Evolutionary conservation across 2,888 invertebrate species (phyloP).

Genomic region (Willowsia nigromaculata): DNA sequence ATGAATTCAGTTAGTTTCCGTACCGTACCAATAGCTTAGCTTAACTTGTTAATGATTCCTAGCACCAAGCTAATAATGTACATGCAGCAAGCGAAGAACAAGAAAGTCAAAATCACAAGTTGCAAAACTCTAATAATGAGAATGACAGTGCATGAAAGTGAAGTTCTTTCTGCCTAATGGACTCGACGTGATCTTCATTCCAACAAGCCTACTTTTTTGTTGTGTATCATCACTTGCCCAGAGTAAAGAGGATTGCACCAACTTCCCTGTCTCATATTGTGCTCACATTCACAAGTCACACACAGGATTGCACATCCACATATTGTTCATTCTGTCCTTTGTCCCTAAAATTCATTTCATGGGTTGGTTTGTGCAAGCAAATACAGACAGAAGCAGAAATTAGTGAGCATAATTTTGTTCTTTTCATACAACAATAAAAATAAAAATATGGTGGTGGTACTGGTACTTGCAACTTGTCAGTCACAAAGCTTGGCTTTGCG

Average conservation of each 20-base stretch:
- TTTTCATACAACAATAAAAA: neutral
- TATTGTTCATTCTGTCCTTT: neutral
- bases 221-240: neutral
- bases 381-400: slow-evolving; percentile 4
- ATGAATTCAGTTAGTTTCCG: neutral
- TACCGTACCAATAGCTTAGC: neutral
- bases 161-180: slow-evolving; percentile 52
- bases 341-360: neutral
- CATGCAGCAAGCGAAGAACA: neutral
- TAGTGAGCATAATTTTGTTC: neutral
- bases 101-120: slow-evolving; percentile 17
- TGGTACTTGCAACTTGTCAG: too few relatives aligned
- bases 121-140: neutral
- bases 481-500: neutral
- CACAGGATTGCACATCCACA: too few relatives aligned
- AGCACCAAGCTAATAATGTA: neutral
- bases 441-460: too few relatives aligned
- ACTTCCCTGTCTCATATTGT: slow-evolving; percentile 21
- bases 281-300: too few relatives aligned
- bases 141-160: slow-evolving; percentile 57
- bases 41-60: neutral
- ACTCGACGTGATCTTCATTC: slow-evolving; percentile 53
- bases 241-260: neutral
- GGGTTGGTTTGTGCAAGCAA: neutral
- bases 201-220: slow-evolving; percentile 30